These are phyloP conservation scores for Lypha dubia DNA, from an alignment of 2,888 invertebrate species.

Conservation along the genomic window DNA sequence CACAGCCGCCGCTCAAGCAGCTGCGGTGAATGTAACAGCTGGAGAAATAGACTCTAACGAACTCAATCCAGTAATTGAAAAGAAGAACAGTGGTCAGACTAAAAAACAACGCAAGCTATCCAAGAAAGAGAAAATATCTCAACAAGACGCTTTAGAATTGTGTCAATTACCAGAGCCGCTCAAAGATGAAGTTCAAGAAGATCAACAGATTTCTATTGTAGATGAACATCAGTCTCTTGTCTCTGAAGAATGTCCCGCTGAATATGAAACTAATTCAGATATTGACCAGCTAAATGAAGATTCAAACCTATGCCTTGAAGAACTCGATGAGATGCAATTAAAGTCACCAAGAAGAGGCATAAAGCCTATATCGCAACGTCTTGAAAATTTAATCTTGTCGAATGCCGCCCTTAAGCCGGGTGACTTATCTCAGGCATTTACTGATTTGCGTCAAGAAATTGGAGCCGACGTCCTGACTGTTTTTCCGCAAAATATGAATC, in stretches of 20 bases:
- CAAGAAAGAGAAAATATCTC: constrained; percentile 62
- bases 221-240: constrained; percentile 47
- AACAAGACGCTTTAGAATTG: constrained; percentile 58
- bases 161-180: constrained; percentile 46
- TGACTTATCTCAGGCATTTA: constrained; percentile 81
- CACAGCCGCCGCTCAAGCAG: constrained; percentile 79
- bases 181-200: constrained; percentile 23
- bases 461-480: constrained; percentile 81
- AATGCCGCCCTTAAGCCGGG: constrained; percentile 79
- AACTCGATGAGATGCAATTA: constrained; percentile 72
- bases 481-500: constrained; percentile 80
- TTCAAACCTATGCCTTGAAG: constrained; percentile 52
- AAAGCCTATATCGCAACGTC: constrained; percentile 76
- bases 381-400: constrained; percentile 81
- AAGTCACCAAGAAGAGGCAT: constrained; percentile 64
- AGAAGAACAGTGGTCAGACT: constrained; percentile 31
- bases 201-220: constrained; percentile 33
- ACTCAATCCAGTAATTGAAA: constrained; percentile 24
- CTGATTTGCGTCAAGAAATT: constrained; percentile 82
- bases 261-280: constrained; percentile 64
- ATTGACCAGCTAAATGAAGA: constrained; percentile 64
- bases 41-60: constrained; percentile 53
- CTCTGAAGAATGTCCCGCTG: constrained; percentile 55
- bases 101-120: constrained; percentile 66
- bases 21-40: constrained; percentile 75